phyloP scores from a whole-genome alignment of 2,888 invertebrate species.

The Terebella lapidaria region DNA sequence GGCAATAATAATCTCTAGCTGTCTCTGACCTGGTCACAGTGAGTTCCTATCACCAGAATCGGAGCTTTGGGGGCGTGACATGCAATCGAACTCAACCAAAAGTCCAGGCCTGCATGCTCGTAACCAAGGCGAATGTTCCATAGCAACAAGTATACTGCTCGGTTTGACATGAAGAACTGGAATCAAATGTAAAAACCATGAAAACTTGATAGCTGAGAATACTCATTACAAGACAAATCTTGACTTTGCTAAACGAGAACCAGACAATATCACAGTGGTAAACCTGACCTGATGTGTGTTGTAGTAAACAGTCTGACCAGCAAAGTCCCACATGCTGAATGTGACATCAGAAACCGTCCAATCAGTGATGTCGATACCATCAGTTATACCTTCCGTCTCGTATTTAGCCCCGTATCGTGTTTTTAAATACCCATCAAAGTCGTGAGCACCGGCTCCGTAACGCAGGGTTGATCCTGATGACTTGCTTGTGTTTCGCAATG shows the following conservation, averaged over 20 bases:
- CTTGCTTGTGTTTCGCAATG: too few relatives aligned
- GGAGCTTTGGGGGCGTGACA: constrained; percentile 53
- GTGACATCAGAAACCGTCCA: constrained; percentile 31
- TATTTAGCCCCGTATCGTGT: background rate
- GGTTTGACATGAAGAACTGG: constrained; percentile 50
- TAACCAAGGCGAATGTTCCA: constrained; percentile 53
- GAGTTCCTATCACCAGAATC: constrained; percentile 49
- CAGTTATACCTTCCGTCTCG: constrained; percentile 35
- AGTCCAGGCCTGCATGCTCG: constrained; percentile 52
- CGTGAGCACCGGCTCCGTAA: background rate
- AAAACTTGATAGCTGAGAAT: background rate
- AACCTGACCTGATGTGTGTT: constrained; percentile 48
- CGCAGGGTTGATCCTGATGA: too few relatives aligned
- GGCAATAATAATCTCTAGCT: too few relatives aligned
- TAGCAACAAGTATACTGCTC: constrained; percentile 49
- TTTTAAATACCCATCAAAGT: background rate
- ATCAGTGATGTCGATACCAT: constrained; percentile 51
- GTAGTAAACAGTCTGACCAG: constrained; percentile 52
- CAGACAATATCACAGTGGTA: too few relatives aligned
- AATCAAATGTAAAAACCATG: constrained; percentile 44
- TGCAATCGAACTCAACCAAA: constrained; percentile 51
- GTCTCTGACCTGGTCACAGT: constrained; percentile 50
- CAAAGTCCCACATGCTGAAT: constrained; percentile 49
- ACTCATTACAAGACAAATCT: background rate
- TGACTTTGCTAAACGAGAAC: too few relatives aligned